Percentiles rank a stretch among this genome's conserved stretches.
Evolutionary conservation across 1,140 invertebrate genomes (phyloP).

Genomic region (Lerema accius): DNA sequence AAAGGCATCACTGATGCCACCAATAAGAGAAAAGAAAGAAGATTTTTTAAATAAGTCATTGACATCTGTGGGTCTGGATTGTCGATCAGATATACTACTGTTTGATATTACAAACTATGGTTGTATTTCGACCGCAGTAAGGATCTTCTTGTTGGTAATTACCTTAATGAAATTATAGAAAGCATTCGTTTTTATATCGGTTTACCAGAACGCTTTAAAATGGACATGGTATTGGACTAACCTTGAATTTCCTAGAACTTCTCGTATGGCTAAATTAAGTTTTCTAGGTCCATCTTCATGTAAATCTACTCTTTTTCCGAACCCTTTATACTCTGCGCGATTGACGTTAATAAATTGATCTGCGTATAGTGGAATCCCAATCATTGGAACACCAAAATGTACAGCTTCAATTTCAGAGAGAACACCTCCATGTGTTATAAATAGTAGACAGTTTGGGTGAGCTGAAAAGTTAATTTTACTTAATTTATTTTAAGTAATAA

Average conservation of each 20-base stretch:
- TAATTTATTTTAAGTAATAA: too few relatives aligned
- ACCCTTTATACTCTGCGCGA: slow-evolving; percentile 49
- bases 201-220: too few relatives aligned
- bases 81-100: too few relatives aligned
- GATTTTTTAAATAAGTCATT: too few relatives aligned
- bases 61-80: too few relatives aligned
- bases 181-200: too few relatives aligned
- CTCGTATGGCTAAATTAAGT: slow-evolving; percentile 47
- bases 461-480: slow-evolving; percentile 82
- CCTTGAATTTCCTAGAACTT: slow-evolving; percentile 50
- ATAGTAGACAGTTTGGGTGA: slow-evolving; percentile 85
- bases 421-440: slow-evolving; percentile 88
- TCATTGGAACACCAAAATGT: slow-evolving; percentile 85
- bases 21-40: too few relatives aligned
- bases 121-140: too few relatives aligned
- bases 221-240: slow-evolving; percentile 39
- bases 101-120: too few relatives aligned
- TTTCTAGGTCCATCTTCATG: slow-evolving; percentile 27
- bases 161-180: too few relatives aligned
- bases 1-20: too few relatives aligned
- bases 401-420: slow-evolving; percentile 86
- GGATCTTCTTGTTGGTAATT: too few relatives aligned
- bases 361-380: slow-evolving; percentile 86
- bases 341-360: slow-evolving; percentile 84
- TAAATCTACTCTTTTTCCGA: slow-evolving; percentile 42